Conservation (phyloP, 1,140 invertebrate genomes). For the Coptotermes formosanus region DNA sequence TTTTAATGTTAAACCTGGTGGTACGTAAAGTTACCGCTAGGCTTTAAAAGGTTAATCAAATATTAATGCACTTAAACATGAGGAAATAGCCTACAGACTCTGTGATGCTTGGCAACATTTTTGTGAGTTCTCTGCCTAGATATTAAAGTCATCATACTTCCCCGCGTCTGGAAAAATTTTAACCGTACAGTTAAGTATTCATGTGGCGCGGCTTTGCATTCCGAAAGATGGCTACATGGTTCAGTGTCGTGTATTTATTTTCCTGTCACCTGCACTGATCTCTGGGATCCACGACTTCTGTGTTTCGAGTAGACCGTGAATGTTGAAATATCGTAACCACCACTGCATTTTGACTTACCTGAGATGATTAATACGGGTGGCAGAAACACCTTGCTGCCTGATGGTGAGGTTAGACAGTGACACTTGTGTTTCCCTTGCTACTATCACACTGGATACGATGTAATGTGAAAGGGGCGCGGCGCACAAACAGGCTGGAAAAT, state of each 20-base stretch:
- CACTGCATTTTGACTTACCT: neutral
- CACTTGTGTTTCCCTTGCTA: neutral
- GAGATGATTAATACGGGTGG: no score
- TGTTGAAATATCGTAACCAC: neutral
- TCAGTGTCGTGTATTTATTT: neutral
- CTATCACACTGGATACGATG: neutral
- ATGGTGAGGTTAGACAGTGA: neutral
- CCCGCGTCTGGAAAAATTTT: no score
- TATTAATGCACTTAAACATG: no score
- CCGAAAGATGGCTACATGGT: neutral
- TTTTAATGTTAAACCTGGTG: no score
- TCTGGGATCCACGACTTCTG: neutral
- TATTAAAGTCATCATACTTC: no score
- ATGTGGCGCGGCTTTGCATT: neutral
- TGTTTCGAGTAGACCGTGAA: neutral
- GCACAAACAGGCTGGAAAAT: neutral
- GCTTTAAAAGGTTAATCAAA: no score
- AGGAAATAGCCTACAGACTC: no score
- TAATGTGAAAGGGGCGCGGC: slow-evolving; percentile 4
- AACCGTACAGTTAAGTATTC: no score
- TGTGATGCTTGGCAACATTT: no score
- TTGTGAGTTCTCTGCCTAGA: no score
- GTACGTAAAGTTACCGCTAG: no score
- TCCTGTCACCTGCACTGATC: neutral
- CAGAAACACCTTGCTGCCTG: neutral